A percentile compares a stretch with the other conserved stretches of the same genome.
Evolutionary conservation across 2,888 invertebrate genomes (phyloP).

Genomic region (Eristalis pertinax): DNA sequence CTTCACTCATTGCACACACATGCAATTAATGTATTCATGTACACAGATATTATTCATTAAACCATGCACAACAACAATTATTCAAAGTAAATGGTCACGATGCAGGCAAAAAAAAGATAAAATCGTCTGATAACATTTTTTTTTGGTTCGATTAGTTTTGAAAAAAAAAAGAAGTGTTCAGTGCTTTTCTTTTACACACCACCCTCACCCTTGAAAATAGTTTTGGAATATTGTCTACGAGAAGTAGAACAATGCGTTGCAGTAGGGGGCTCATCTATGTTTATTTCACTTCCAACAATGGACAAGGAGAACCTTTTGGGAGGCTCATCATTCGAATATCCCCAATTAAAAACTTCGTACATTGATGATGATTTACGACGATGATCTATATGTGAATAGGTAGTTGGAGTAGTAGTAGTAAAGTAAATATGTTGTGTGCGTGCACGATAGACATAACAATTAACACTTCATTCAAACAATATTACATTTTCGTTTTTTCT

Average conservation of each 20-base stretch:
- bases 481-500: slow-evolving; percentile 42
- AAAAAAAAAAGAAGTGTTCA: slow-evolving; percentile 51
- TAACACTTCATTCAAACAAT: slow-evolving; percentile 68
- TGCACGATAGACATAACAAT: slow-evolving; percentile 72
- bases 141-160: slow-evolving; percentile 59
- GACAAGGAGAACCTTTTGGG: slow-evolving; percentile 81
- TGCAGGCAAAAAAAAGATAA: slow-evolving; percentile 50
- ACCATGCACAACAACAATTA: slow-evolving; percentile 50
- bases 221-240: slow-evolving; percentile 78
- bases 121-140: slow-evolving; percentile 53
- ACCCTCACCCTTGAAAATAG: slow-evolving; percentile 80
- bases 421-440: slow-evolving; percentile 68
- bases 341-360: slow-evolving; percentile 89
- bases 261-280: slow-evolving; percentile 80
- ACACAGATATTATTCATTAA: not conserved
- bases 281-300: slow-evolving; percentile 81
- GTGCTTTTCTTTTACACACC: slow-evolving; percentile 62
- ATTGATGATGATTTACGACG: slow-evolving; percentile 87
- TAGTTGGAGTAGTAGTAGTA: slow-evolving; percentile 63
- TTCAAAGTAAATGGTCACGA: slow-evolving; percentile 47
- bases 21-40: slow-evolving; percentile 23
- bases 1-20: slow-evolving; percentile 52
- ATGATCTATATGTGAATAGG: slow-evolving; percentile 76
- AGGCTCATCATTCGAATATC: slow-evolving; percentile 81
- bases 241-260: slow-evolving; percentile 75